Evolutionary conservation across 2,888 invertebrate species (phyloP).

Genomic region (Philereme transversata): DNA sequence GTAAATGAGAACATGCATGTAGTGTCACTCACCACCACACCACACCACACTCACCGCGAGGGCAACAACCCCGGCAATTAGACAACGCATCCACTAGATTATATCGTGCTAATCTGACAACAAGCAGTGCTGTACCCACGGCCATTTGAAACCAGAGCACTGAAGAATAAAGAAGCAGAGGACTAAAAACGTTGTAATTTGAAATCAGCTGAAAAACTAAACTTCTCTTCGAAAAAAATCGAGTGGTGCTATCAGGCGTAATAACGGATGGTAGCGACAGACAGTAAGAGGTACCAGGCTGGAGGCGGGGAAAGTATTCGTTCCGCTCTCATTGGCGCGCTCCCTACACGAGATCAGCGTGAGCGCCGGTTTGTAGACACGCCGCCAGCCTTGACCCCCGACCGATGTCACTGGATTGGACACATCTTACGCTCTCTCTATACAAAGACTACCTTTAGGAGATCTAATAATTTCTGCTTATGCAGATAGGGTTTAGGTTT

Average conservation of each 20-base stretch:
- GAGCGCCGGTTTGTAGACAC: not conserved
- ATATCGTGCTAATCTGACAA: constrained; percentile 16
- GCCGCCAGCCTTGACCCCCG: not conserved
- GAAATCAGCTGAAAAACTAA: no score
- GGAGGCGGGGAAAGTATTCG: constrained; percentile 58
- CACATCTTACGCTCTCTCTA: not conserved
- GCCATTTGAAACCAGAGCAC: no score
- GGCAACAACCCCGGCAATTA: constrained; percentile 33
- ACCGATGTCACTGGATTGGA: not conserved
- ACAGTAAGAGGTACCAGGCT: constrained; percentile 21
- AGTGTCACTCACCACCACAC: not conserved
- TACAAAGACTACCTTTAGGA: no score
- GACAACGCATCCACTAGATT: constrained; percentile 24
- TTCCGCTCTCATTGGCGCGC: constrained; percentile 55
- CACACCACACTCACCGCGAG: constrained; percentile 18
- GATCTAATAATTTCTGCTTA: no score
- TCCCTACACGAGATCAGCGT: constrained; percentile 17
- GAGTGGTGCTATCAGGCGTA: not conserved
- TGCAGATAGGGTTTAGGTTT: no score
- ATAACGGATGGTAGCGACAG: constrained; percentile 2
- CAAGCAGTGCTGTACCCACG: not conserved
- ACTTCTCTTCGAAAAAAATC: no score
- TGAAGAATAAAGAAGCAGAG: no score
- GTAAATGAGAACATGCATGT: constrained; percentile 7
- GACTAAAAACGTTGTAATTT: no score